These are phyloP conservation scores for Coilia nasus DNA, from an alignment of 2,797 vertebrate species.

Conservation along the genomic window DNA sequence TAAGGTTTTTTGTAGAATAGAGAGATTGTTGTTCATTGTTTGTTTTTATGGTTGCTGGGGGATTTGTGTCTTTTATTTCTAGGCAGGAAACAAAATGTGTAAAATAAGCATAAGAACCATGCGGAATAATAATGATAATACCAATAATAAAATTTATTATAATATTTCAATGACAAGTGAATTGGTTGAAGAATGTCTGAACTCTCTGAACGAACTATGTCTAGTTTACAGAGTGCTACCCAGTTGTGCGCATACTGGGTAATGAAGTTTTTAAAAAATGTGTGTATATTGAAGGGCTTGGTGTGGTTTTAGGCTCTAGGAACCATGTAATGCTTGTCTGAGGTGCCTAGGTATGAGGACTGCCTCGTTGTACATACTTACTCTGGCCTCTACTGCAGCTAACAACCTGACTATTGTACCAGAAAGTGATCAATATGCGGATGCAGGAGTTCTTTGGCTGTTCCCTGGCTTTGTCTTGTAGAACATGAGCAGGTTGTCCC, in stretches of 20 bases:
- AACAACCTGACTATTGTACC: constrained; percentile 12
- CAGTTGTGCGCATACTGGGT: constrained; percentile 67
- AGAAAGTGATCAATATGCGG: constrained; percentile 21
- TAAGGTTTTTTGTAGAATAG: constrained; percentile 69
- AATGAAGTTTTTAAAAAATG: constrained; percentile 66
- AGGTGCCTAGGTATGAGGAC: not conserved
- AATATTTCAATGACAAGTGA: constrained; percentile 61
- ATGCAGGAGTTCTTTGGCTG: constrained; percentile 23
- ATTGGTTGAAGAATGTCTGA: constrained; percentile 63
- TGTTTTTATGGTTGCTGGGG: constrained; percentile 75
- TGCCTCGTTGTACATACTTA: not conserved
- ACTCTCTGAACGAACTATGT: constrained; percentile 64
- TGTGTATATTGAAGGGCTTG: constrained; percentile 70
- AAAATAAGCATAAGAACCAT: constrained; percentile 68
- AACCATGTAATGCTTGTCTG: constrained; percentile 32
- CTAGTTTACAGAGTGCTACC: constrained; percentile 72
- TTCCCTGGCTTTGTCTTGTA: constrained; percentile 41
- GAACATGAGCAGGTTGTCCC: constrained; percentile 35
- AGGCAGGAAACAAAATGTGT: constrained; percentile 59
- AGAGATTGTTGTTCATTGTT: constrained; percentile 70
- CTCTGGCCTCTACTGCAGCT: constrained; percentile 4
- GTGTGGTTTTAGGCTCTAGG: constrained; percentile 70
- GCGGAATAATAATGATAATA: constrained; percentile 55
- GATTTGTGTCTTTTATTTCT: constrained; percentile 69
- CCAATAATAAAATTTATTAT: constrained; percentile 55